Evolutionary conservation across 1,140 invertebrate species (phyloP), one percentile per base, ranked within the genome.

Genomic region (Heliconius himera): DNA sequence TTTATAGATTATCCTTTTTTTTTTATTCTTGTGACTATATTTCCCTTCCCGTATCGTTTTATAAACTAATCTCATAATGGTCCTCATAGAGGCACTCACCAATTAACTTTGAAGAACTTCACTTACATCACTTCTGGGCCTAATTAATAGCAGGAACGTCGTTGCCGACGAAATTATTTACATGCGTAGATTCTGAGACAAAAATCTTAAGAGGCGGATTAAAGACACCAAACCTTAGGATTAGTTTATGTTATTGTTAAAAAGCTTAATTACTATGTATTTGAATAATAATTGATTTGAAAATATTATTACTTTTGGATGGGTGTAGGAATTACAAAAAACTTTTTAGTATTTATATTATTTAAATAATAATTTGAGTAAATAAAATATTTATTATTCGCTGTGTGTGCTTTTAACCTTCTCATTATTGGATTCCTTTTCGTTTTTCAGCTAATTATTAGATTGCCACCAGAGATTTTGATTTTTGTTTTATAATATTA

Each of bases 21-120:
- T n/a, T n/a, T n/a, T n/a, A n/a, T n/a, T n/a, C n/a, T n/a, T n/a
- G 20, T 56, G n/a, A 56, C 54, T 22, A 11, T 22, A 56, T 22
- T 54, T 54, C 18, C 6, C n/a, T 8, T 54, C 20, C 6, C 6
- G 6, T 54, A 54, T n/a, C 6, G 6, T 60, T 76, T 76, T 60
- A 71, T 51, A 71, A 76, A 71, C 26, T 76, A 29, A 71, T 76
- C 54, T 79, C 46, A 79, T 51, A 41, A 74, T 51, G 56, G 11
- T 74, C 38, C 38, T 33, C 73, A 29, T 46, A 36, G 20, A 66
- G 51, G 29, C 20, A 22, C 22, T 33, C 70, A 73, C 11, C 73
- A 82, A 77, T 81, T 82, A 82, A 82, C 80, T 80, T 79, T 82
- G 80, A 79, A 85, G 77, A 82, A 85, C 81, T 85, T 80, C 79